These are phyloP conservation scores for Acrocephalus kingi DNA, from an alignment of 2,113 vertebrate species.

Conservation along the genomic window DNA sequence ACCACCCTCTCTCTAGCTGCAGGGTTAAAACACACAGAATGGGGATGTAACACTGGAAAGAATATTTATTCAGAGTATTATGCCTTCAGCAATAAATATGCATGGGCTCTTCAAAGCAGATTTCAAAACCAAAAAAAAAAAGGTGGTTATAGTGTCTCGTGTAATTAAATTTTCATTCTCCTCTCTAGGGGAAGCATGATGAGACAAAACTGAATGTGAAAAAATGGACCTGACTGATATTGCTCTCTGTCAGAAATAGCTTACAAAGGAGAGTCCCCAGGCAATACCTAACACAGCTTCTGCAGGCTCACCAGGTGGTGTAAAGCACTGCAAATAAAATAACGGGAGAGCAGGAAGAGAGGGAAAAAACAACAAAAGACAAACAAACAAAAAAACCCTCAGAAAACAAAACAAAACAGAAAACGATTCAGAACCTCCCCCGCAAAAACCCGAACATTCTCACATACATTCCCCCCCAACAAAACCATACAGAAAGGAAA, in stretches of 20 bases:
- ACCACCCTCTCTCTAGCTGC: not conserved
- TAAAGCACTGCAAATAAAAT: not conserved
- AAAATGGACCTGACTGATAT: not conserved
- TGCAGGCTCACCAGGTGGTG: not conserved
- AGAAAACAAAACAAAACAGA: not conserved
- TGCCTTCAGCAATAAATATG: not conserved
- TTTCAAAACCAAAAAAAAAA: not conserved
- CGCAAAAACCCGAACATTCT: not conserved
- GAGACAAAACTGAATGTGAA: not conserved
- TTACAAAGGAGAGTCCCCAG: not conserved
- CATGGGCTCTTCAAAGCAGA: not conserved
- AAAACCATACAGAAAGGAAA: not conserved
- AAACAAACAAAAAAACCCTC: not conserved
- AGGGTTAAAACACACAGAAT: not conserved
- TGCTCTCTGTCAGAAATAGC: not conserved
- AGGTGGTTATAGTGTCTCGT: not conserved
- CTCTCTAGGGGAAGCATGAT: not conserved
- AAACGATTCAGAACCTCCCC: not conserved
- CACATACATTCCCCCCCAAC: too few relatives aligned
- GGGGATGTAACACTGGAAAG: not conserved
- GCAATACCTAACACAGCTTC: not conserved
- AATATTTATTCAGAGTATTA: not conserved
- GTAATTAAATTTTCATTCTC: conserved; percentile 29
- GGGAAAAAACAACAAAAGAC: not conserved
- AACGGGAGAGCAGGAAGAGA: not conserved